A percentile compares a stretch with the other conserved stretches of the same genome.
Conservation (phyloP, 2,888 invertebrate genomes). For the Drosophila antonietae region DNA sequence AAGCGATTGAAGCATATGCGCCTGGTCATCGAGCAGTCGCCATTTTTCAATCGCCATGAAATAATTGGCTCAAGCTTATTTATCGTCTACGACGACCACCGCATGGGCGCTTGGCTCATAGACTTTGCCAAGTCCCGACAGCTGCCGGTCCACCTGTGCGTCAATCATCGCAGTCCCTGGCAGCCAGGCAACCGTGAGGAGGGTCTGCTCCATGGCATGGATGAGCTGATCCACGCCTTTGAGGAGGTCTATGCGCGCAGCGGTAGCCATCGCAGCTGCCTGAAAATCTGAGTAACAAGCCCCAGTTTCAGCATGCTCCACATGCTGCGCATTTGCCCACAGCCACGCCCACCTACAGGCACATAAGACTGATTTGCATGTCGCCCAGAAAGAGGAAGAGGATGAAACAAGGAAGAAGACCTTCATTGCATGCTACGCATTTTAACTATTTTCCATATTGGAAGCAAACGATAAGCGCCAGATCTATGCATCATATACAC, state of each 20-base stretch:
- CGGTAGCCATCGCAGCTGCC: conserved; percentile 69
- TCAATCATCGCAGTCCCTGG: conserved; percentile 94
- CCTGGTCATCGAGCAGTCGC: conserved; percentile 91
- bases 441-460: conserved; percentile 72
- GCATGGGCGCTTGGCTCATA: conserved; percentile 97
- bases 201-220: conserved; percentile 96
- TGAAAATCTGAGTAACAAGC: conserved; percentile 67
- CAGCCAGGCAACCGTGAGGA: conserved; percentile 98
- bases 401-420: conserved; percentile 11
- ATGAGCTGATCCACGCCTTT: conserved; percentile 93
- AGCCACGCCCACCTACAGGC: conserved; percentile 27
- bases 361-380: conserved; percentile 66
- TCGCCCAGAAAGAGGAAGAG: conserved; percentile 3
- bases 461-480: conserved; percentile 52
- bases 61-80: conserved; percentile 97
- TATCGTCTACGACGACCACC: conserved; percentile 95
- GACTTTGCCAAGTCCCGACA: conserved; percentile 97
- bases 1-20: conserved; percentile 91
- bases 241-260: conserved; percentile 83
- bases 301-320: neutral
- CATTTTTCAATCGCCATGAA: conserved; percentile 94
- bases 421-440: conserved; percentile 48
- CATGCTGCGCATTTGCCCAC: conserved; percentile 17
- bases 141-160: conserved; percentile 88
- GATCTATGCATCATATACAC: conserved; percentile 25